Evolutionary conservation across 2,888 invertebrate genomes (phyloP).

Genomic region (Aporophyla nigra): DNA sequence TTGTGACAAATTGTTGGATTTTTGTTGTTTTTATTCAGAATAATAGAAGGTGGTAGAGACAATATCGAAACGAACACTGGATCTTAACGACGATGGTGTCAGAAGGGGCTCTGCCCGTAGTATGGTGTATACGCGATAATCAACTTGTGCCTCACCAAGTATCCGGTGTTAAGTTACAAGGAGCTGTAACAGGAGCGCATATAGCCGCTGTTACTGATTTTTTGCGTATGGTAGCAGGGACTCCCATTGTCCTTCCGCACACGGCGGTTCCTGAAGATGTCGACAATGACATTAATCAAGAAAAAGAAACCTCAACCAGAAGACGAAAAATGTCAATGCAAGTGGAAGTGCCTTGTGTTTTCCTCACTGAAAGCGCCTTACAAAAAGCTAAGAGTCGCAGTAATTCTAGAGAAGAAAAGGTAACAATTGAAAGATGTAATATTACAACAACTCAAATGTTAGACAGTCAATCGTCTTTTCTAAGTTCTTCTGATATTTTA

Average conservation of each 20-base stretch:
- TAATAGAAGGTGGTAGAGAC: constrained; percentile 54
- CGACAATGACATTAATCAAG: constrained; percentile 86
- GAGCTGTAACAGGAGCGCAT: constrained; percentile 92
- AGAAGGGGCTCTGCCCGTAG: constrained; percentile 91
- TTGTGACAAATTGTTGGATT: constrained; percentile 66
- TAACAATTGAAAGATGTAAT: constrained; percentile 83
- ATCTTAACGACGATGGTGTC: constrained; percentile 91
- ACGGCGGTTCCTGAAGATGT: constrained; percentile 83
- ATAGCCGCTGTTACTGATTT: constrained; percentile 93
- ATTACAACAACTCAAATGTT: constrained; percentile 80
- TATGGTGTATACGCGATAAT: constrained; percentile 93
- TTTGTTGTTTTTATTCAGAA: constrained; percentile 46
- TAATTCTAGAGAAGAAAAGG: constrained; percentile 87
- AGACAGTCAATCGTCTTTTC: constrained; percentile 80
- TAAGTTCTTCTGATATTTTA: constrained; percentile 80
- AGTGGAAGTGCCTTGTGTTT: constrained; percentile 90
- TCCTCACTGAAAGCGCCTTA: constrained; percentile 87
- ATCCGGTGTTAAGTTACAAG: constrained; percentile 92
- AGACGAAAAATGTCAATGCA: constrained; percentile 90
- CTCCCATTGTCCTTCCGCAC: constrained; percentile 91
- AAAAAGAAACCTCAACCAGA: constrained; percentile 85
- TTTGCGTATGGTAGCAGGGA: constrained; percentile 92
- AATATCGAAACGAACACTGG: constrained; percentile 67
- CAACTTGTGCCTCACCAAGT: constrained; percentile 93
- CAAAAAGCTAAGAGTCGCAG: constrained; percentile 87